Base-by-base conservation (phyloP, 2,113 vertebrate species). In the Parotia lawesii region DNA sequence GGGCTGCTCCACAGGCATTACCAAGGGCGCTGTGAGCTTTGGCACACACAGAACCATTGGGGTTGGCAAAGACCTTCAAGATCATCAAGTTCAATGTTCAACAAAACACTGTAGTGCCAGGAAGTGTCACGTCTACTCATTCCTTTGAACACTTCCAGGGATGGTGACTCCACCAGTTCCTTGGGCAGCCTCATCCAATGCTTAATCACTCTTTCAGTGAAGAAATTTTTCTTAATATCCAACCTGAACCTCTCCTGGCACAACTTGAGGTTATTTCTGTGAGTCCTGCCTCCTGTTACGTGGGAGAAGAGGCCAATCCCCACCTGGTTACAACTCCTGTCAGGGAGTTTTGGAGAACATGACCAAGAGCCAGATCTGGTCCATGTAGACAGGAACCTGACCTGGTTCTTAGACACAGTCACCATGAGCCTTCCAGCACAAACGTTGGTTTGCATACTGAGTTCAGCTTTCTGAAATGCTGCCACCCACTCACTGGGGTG, bases 1-100 rank as follows among this genome's bases (percentile, higher is more conserved):
- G 19, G 4, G 25, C 6, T 71, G 15, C 37, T 66, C 17, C 28
- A 29, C 0, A 0, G 3, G 6, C 9, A 22, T 12, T 65, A 22
- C 12, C 11, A 44, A 22, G 5, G 29, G 16, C 71, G 9, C 14
- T 61, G 23, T 38, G 45, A 76, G 38, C 15, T 83, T 78, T 75
- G 48, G n/a, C n/a, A 25, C 42, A 65, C 12, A 35, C 15, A 40
- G 29, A 48, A 66, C 8, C 28, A 21, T 7, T 35, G 8, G 40
- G 5, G 4, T 9, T 25, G 10, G 70, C 11, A 74, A 66, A 66
- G 24, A 66, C 8, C 20, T 42, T n/a, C 53, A 42, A 57, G 29
- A 40, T 10, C 50, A 29, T 24, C 35, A 40, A 48, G 42, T 21
- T 35, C 60, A 57, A 6, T 29, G 16, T 42, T 50, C 12, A 42